Base-by-base conservation (phyloP, 2,113 vertebrate genomes). In the Pipa parva region DNA sequence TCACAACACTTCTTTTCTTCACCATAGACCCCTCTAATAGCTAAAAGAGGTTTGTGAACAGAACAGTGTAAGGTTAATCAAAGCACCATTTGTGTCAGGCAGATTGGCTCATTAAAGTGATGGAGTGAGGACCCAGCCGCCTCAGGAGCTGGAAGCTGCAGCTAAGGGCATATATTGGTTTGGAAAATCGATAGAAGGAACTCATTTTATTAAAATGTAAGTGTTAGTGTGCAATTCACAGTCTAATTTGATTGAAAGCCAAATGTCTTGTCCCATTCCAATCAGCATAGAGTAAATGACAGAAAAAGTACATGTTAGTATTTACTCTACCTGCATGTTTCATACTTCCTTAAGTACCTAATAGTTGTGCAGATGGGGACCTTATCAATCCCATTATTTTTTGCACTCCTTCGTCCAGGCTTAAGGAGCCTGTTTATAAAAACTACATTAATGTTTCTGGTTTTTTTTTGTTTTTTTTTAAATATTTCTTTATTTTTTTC, bases 61-160 rank as follows among this genome's bases (percentile, higher is more conserved):
- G 4, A 49, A 49, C 46, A 21, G 46, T 9, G 46, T 90, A 87
- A 89, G 87, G 87, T 88, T 90, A 89, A 90, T 89, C 86, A 88
- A 87, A 82, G 85, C 76, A 54, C 83, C 85, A 81, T 89, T 89
- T 86, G 84, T 88, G 85, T 88, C 87, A 90, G 86, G 84, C 89
- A 78, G 84, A 87, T 85, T 87, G 87, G 76, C 85, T 87, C 86
- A 89, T 89, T 89, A 90, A 88, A 87, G 84, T 90, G 88, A 90
- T 87, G 79, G 78, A 90, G 20, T 28, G 72, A 42, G 73, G 71
- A 72, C 15, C 67, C 36, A 74, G 75, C 77, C 78, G 79, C 80
- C 78, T 87, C 84, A 83, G 78, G 85, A 78, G 75, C 78, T 79
- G 79, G 76, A 84, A 81, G 84, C 87, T 83, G 86, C 88, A 86